Evolutionary conservation across 2,797 vertebrate species (phyloP), one percentile per base, ranked within the genome.

Genomic region (Glyptemys insculpta): DNA sequence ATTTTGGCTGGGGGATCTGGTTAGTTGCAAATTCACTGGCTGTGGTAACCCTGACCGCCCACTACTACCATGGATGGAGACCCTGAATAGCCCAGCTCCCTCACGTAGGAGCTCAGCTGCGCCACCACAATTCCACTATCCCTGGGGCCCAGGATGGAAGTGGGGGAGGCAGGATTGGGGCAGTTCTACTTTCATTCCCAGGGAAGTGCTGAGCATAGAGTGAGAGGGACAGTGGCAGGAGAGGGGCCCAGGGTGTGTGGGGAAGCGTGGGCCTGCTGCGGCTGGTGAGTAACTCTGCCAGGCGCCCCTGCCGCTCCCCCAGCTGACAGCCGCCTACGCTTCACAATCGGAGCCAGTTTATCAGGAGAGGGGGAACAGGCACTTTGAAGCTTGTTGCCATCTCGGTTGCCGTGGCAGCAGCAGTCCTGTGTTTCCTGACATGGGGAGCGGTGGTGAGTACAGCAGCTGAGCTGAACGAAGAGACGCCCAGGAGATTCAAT

Each of bases 361-460:
- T 88, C 79, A 83, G 90, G 87, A 91, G 85, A 83, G 82, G 57
- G 80, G 68, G 76, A 96, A 91, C 16, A 49, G 62, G 44, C 53
- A 81, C 74, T 59, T 44, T 44, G 54, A 57, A 53, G 52, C 79
- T 79, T 88, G 95, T 96, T 95, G 90, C 92, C 12, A 41, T 44
- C 49, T 78, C n/a, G 37, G 81, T 95, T 91, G 92, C 96, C 95
- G 93, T 96, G 93, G 96, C 23, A 92, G 90, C 96, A 52, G 81
- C 84, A 91, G 81, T 83, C 72, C 78, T 56, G 29, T 59, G 53
- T 49, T 87, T 25, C 84, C 72, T 80, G 57, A 29, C 81, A 41
- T 19, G 80, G 52, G 44, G 23, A 57, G 78, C 15, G 37, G 31
- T 57, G 29, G 84, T 16, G 74, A 65, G 19, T 16, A 25, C n/a